Evolutionary conservation across 2,888 invertebrate genomes (phyloP).

Genomic region (Tillus elongatus): DNA sequence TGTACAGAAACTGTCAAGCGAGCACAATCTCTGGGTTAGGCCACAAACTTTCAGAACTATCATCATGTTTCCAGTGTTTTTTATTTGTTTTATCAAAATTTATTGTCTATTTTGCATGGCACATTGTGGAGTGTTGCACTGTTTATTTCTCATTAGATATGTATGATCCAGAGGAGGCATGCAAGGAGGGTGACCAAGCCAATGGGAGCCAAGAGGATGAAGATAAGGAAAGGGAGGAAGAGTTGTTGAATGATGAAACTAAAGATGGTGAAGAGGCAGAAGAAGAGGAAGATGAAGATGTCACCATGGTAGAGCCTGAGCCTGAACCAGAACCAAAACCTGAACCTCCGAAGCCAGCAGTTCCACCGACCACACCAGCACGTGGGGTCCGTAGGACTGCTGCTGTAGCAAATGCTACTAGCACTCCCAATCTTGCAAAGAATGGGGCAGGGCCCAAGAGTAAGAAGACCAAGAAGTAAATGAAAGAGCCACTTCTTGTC

Average conservation of each 20-base stretch:
- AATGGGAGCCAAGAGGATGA: slow-evolving; percentile 33
- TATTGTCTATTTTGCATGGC: no score
- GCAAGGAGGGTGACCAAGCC: slow-evolving; percentile 27
- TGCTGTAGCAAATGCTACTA: slow-evolving; percentile 8
- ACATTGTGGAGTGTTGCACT: no score
- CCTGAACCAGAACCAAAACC: slow-evolving; percentile 16
- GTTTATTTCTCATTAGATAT: slow-evolving; percentile 29
- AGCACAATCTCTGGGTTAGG: no score
- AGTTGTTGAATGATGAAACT: slow-evolving; percentile 30
- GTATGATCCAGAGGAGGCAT: slow-evolving; percentile 38
- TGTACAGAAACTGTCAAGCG: no score
- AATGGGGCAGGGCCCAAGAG: slow-evolving; percentile 35
- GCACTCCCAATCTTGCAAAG: slow-evolving; percentile 18
- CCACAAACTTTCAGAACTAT: no score
- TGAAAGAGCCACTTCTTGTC: neutral
- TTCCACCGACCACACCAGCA: slow-evolving; percentile 24
- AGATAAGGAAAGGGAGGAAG: slow-evolving; percentile 41
- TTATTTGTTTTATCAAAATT: no score
- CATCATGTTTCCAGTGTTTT: no score
- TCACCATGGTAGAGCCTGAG: slow-evolving; percentile 24
- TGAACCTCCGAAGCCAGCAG: slow-evolving; percentile 23
- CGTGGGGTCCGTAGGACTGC: slow-evolving; percentile 26
- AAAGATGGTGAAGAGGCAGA: slow-evolving; percentile 17
- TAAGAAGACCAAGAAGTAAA: slow-evolving; percentile 23
- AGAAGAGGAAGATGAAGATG: slow-evolving; percentile 29